These are phyloP conservation scores for Drosophila leontia DNA, from an alignment of 1,140 invertebrate species.

Conservation along the genomic window DNA sequence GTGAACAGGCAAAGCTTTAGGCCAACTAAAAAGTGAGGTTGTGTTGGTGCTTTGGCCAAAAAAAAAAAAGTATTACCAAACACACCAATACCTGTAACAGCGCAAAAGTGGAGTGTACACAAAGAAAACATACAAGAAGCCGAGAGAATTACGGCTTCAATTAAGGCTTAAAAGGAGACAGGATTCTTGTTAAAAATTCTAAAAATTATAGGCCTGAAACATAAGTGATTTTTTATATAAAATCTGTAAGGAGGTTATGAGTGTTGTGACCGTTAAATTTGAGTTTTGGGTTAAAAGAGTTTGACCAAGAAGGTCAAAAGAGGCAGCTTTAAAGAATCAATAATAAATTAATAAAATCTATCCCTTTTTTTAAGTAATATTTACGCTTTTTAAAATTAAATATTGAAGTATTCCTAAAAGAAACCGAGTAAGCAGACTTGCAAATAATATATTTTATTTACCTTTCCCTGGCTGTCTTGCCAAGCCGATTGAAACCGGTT, in stretches of 20 bases:
- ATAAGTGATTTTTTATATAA: neutral
- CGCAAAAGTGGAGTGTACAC: constrained; percentile 48
- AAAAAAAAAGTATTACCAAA: constrained; percentile 74
- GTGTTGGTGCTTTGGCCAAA: constrained; percentile 67
- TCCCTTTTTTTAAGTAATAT: neutral
- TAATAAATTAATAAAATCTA: too few relatives aligned
- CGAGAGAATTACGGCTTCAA: constrained; percentile 18
- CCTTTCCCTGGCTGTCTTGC: neutral
- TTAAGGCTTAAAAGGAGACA: constrained; percentile 4
- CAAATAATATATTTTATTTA: constrained; percentile 3
- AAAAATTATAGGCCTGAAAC: neutral
- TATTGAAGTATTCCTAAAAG: neutral
- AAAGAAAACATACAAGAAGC: constrained; percentile 58
- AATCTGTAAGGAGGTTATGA: neutral
- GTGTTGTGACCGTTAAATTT: constrained; percentile 3
- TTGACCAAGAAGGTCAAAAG: neutral
- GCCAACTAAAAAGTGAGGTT: constrained; percentile 70
- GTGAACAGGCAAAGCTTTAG: constrained; percentile 40
- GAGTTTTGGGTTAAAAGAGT: neutral
- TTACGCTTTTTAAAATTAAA: neutral
- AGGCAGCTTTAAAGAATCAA: neutral
- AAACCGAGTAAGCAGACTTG: neutral
- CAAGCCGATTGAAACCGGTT: constrained; percentile 14
- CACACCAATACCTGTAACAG: constrained; percentile 53
- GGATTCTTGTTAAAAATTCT: constrained; percentile 4